phyloP scores from a whole-genome alignment of 2,888 invertebrate genomes.

The Merodon equestris region DNA sequence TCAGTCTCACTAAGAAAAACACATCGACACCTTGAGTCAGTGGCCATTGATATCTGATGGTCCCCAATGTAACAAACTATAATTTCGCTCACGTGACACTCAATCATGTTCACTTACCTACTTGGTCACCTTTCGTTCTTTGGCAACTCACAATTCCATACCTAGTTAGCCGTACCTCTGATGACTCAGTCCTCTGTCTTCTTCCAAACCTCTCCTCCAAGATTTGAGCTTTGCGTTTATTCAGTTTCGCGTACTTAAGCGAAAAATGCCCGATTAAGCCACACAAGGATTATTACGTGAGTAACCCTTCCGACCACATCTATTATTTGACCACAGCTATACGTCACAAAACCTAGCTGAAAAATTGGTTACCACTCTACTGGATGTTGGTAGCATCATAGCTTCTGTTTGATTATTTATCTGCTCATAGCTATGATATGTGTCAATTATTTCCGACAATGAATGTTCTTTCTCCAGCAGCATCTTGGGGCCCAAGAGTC shows the following conservation, averaged over 20 bases:
- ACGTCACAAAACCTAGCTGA: not conserved
- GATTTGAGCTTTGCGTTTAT: not conserved
- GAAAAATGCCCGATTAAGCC: not conserved
- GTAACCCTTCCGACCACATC: not conserved
- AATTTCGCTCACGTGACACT: too few relatives aligned
- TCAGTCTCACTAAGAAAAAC: too few relatives aligned
- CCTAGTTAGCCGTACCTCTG: too few relatives aligned
- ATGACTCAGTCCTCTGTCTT: too few relatives aligned
- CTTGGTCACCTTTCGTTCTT: too few relatives aligned
- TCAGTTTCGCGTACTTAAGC: not conserved
- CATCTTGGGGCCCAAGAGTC: slow-evolving; percentile 55
- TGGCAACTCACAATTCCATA: too few relatives aligned
- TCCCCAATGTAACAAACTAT: too few relatives aligned
- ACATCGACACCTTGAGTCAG: too few relatives aligned
- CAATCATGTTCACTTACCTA: too few relatives aligned
- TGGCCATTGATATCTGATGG: too few relatives aligned
- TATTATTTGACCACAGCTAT: not conserved
- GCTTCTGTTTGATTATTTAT: too few relatives aligned
- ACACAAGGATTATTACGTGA: not conserved
- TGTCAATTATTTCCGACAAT: slow-evolving; percentile 30
- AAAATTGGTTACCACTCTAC: not conserved
- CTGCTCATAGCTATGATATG: slow-evolving; percentile 44
- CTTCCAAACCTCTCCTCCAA: not conserved
- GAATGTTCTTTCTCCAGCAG: slow-evolving; percentile 59
- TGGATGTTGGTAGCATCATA: not conserved